Evolutionary conservation across 2,113 vertebrate genomes (phyloP).

Genomic region (Craseonycteris thonglongyai): DNA sequence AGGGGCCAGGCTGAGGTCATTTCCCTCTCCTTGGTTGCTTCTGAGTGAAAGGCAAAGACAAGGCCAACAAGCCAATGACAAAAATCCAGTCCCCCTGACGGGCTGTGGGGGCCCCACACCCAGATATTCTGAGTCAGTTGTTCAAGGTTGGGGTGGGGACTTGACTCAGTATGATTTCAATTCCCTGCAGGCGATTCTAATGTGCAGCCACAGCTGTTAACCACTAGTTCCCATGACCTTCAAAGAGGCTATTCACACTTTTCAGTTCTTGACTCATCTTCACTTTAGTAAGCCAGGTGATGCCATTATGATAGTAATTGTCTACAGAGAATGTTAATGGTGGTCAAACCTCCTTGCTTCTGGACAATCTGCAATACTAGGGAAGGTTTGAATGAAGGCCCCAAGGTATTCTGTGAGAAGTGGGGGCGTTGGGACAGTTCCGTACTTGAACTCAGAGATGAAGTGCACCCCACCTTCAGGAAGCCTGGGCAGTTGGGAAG

Average conservation of each 20-base stretch:
- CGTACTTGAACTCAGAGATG: not conserved
- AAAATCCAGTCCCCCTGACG: not conserved
- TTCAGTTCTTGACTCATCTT: not conserved
- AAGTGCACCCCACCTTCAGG: not conserved
- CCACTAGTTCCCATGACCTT: not conserved
- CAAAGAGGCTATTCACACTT: not conserved
- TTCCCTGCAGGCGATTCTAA: not conserved
- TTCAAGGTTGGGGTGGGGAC: too few relatives aligned
- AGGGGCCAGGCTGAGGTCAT: not conserved
- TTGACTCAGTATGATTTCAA: not conserved
- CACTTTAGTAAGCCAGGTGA: not conserved
- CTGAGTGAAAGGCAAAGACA: not conserved
- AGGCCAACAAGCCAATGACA: not conserved
- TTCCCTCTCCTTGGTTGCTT: not conserved
- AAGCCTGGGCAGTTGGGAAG: not conserved
- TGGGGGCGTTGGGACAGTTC: accelerated
- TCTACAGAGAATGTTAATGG: not conserved
- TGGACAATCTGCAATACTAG: not conserved
- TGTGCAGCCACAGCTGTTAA: not conserved
- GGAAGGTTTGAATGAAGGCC: not conserved
- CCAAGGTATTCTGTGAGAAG: not conserved
- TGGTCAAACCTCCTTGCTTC: not conserved
- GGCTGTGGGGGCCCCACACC: not conserved
- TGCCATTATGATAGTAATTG: accelerated
- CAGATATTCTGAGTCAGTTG: too few relatives aligned